Base-by-base conservation (phyloP, 2,113 vertebrate species). In the Sorex araneus region DNA sequence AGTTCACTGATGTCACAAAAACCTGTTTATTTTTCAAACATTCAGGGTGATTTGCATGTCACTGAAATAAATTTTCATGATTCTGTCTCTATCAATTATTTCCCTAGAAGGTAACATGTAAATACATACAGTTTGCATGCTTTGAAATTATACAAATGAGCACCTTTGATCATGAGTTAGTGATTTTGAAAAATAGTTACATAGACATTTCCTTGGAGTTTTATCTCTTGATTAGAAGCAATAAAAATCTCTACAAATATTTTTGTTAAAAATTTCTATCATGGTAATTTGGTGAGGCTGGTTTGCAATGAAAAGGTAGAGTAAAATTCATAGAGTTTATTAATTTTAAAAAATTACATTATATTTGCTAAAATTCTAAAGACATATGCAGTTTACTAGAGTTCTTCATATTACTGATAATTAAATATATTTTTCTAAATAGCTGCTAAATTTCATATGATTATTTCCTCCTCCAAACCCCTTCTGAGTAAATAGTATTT, bases 141-240 rank as follows among this genome's bases (percentile, higher is more conserved):
- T 89, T 96, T 90, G 47, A 87, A 92, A 84, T 94, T 67, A 81
- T 11, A 87, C 69, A 91, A 94, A 89, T 89, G 21, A 94, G 27
- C 30, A 87, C 47, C 36, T 91, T 71, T 92, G 30, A 84, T 84
- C 54, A 80, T 91, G 74, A 89, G 43, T 87, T 91, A 95, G 89
- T 93, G 40, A 94, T 85, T 78, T 1, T 77, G 81, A 94, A 80
- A 87, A 90, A 90, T 54, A 80, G 34, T 89, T 92, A 32, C 80
- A 36, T 82, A 87, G 64, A 80, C 57, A 67, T 91, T 84, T 91
- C 63, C 32, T 89, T 87, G 47, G 50, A 83, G n/a, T 60, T 91
- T 81, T 84, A 75, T 57, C 28, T 91, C 57, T 84, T 94, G 74
- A 93, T 84, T 90, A 78, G 54, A 84, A 64, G n/a, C n/a, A 91